phyloP scores from a whole-genome alignment of 2,797 vertebrate species.

The Sylvilagus floridanus region DNA sequence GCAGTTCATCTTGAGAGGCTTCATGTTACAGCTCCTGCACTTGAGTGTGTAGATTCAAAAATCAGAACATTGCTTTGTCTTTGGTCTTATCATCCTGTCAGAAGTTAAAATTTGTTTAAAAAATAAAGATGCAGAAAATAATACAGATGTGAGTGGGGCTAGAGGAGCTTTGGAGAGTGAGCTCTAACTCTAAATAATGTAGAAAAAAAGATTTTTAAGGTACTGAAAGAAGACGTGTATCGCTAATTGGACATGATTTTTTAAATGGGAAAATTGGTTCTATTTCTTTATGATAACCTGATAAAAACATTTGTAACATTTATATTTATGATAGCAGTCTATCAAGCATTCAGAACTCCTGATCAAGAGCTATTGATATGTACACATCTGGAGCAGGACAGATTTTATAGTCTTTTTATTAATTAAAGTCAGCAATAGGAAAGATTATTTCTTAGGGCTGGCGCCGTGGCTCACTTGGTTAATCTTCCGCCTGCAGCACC shows the following conservation, averaged over 20 bases:
- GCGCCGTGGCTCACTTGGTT: too few species aligned
- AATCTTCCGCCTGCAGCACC: too few species aligned
- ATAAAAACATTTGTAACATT: not conserved
- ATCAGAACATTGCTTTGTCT: constrained; percentile 5
- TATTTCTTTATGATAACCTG: constrained; percentile 18
- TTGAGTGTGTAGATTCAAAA: not conserved
- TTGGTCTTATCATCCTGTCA: not conserved
- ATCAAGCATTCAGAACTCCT: not conserved
- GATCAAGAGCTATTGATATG: not conserved
- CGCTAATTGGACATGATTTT: not conserved
- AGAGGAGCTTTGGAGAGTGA: not conserved
- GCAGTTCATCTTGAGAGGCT: not conserved
- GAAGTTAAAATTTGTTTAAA: constrained; percentile 35
- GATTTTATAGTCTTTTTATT: constrained; percentile 10
- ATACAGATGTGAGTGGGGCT: not conserved
- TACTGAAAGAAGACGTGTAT: not conserved
- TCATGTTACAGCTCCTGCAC: not conserved
- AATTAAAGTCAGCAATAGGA: constrained; percentile 30
- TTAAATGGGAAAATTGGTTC: not conserved
- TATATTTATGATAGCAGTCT: not conserved
- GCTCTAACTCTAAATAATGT: not conserved
- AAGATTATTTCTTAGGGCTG: not conserved
- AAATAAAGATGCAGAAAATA: constrained; percentile 1
- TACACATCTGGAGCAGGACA: not conserved
- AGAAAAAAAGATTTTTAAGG: constrained; percentile 34